Evolutionary conservation across 2,113 vertebrate species (phyloP).

Genomic region (Dicrurus megarhynchus): DNA sequence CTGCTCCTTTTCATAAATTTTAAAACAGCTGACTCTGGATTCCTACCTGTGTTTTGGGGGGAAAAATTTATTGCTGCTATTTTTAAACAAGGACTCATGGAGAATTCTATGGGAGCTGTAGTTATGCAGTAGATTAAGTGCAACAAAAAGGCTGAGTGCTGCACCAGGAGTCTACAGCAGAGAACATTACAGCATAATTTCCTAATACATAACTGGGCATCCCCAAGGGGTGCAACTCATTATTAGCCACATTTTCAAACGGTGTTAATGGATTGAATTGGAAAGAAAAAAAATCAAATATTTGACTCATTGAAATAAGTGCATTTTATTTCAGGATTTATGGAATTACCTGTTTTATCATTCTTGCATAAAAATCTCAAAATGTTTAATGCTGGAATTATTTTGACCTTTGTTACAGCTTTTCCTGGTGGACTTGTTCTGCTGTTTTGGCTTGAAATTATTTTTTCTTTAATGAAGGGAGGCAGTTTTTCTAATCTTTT

Average conservation of each 20-base stretch:
- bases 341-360: background rate
- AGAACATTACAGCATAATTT: background rate
- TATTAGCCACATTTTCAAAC: background rate
- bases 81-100: constrained; percentile 44
- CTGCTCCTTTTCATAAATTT: constrained; percentile 68
- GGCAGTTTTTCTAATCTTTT: background rate
- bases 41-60: constrained; percentile 48
- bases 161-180: background rate
- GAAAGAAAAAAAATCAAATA: background rate
- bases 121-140: constrained; percentile 11
- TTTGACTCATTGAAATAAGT: background rate
- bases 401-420: background rate
- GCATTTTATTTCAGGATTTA: background rate
- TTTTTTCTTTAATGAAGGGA: background rate
- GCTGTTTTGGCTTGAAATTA: background rate
- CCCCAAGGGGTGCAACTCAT: background rate
- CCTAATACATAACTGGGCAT: background rate
- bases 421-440: background rate
- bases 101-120: constrained; percentile 34
- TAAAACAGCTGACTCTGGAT: constrained; percentile 68
- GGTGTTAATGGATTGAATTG: background rate
- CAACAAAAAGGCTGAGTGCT: background rate
- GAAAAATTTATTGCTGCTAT: constrained; percentile 32
- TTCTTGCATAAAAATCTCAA: background rate
- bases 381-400: background rate